Percentiles rank a stretch among this genome's conserved stretches.
Conservation (phyloP, 2,888 invertebrate species). For the Lingula anatina region DNA sequence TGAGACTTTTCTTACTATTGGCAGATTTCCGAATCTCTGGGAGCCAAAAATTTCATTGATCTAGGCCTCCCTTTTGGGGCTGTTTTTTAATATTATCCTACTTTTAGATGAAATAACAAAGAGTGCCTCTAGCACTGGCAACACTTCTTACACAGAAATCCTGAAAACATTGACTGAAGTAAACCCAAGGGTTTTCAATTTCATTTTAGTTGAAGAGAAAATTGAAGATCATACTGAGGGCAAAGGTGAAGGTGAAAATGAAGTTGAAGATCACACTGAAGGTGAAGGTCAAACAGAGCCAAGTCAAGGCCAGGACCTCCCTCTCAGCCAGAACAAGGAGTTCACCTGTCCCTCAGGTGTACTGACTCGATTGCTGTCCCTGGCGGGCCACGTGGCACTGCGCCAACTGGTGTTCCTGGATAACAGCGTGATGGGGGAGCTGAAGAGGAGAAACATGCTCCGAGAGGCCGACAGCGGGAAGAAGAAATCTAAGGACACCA, state of each 20-base stretch:
- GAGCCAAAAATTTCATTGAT: no score
- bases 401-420: slow-evolving; percentile 79
- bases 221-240: neutral
- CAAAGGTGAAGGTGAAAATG: neutral
- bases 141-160: no score
- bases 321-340: neutral
- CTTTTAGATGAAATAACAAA: no score
- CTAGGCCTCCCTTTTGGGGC: no score
- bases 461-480: slow-evolving; percentile 41
- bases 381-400: slow-evolving; percentile 71
- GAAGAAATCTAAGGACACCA: slow-evolving; percentile 2
- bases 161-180: no score
- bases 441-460: slow-evolving; percentile 63
- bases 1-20: no score
- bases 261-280: neutral
- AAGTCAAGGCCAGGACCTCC: neutral
- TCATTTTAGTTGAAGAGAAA: no score
- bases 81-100: no score
- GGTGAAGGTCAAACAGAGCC: neutral
- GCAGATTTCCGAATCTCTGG: no score
- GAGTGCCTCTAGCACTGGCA: no score
- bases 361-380: slow-evolving; percentile 55
- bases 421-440: slow-evolving; percentile 74
- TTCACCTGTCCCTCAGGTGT: slow-evolving; percentile 13
- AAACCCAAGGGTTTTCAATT: no score